Conservation (phyloP, 2,888 invertebrate species). For the Biston betularia region DNA sequence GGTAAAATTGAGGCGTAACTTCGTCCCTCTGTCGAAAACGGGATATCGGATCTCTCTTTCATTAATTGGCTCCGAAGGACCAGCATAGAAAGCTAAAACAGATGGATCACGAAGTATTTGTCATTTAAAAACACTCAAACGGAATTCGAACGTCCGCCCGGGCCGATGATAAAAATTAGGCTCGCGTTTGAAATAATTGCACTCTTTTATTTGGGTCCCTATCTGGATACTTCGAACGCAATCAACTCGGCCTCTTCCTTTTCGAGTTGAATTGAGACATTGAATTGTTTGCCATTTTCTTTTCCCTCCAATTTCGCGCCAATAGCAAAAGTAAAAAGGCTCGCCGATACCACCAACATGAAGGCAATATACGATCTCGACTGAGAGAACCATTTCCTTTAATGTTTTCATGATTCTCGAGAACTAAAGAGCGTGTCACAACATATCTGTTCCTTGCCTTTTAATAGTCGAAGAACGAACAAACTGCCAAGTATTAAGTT, state of each 20-base stretch:
- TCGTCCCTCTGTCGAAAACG: constrained; percentile 68
- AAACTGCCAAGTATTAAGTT: constrained; percentile 82
- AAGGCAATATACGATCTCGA: constrained; percentile 73
- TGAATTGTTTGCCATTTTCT: constrained; percentile 79
- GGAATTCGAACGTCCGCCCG: constrained; percentile 59
- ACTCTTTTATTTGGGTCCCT: constrained; percentile 65
- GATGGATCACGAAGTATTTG: constrained; percentile 69
- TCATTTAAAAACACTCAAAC: constrained; percentile 68
- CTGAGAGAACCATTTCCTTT: constrained; percentile 75
- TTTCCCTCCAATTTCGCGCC: constrained; percentile 77
- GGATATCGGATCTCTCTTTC: constrained; percentile 72
- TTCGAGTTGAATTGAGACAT: constrained; percentile 79
- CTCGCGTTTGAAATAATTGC: constrained; percentile 70
- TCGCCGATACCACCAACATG: constrained; percentile 73
- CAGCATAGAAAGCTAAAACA: constrained; percentile 60
- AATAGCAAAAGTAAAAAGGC: constrained; percentile 78
- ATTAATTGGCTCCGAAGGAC: constrained; percentile 72
- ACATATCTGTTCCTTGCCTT: constrained; percentile 79
- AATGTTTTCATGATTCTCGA: constrained; percentile 80
- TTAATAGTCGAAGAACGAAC: constrained; percentile 79
- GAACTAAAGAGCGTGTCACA: constrained; percentile 81
- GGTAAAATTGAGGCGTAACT: constrained; percentile 78
- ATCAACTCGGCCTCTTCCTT: constrained; percentile 64
- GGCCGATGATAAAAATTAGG: constrained; percentile 68
- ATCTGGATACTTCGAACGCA: constrained; percentile 68